phyloP scores from a whole-genome alignment of 1,140 invertebrate genomes.

The Andrena cerasifolii region DNA sequence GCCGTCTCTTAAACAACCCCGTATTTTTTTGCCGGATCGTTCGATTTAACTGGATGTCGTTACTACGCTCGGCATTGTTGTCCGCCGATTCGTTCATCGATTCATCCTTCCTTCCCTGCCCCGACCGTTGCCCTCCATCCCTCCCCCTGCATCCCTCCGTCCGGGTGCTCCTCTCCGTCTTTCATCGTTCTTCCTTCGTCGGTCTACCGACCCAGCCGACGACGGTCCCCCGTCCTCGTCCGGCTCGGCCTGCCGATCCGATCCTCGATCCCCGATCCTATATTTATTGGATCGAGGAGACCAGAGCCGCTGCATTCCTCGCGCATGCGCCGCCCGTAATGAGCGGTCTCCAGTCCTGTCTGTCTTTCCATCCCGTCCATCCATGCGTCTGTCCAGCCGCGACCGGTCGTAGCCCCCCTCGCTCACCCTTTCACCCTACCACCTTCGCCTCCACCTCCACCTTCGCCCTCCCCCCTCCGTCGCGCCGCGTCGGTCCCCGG shows the following conservation, averaged over 20 bases:
- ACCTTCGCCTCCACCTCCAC: conserved; percentile 44
- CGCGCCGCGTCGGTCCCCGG: not conserved
- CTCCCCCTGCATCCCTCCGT: conserved; percentile 48
- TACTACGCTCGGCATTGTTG: conserved; percentile 78
- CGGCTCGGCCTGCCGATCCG: conserved; percentile 25
- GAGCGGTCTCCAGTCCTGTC: conserved; percentile 79
- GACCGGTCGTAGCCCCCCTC: conserved; percentile 60
- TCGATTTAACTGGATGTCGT: conserved; percentile 79
- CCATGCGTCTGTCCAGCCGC: conserved; percentile 64
- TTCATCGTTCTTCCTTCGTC: conserved; percentile 37
- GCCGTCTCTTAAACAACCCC: conserved; percentile 63
- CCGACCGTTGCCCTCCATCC: conserved; percentile 19
- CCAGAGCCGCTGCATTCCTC: conserved; percentile 77
- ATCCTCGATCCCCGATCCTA: conserved; percentile 72
- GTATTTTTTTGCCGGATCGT: conserved; percentile 71
- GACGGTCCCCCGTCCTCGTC: not conserved
- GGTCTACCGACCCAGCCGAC: conserved; percentile 36
- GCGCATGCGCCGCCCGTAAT: conserved; percentile 80
- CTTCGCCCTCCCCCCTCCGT: not conserved
- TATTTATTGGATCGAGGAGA: conserved; percentile 80
- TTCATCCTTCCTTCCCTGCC: conserved; percentile 64
- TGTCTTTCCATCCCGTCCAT: conserved; percentile 74
- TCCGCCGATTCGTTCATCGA: conserved; percentile 70
- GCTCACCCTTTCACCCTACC: conserved; percentile 46
- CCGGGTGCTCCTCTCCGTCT: conserved; percentile 19